phyloP scores from a whole-genome alignment of 2,113 vertebrate species.

The Ardeotis arabs region DNA sequence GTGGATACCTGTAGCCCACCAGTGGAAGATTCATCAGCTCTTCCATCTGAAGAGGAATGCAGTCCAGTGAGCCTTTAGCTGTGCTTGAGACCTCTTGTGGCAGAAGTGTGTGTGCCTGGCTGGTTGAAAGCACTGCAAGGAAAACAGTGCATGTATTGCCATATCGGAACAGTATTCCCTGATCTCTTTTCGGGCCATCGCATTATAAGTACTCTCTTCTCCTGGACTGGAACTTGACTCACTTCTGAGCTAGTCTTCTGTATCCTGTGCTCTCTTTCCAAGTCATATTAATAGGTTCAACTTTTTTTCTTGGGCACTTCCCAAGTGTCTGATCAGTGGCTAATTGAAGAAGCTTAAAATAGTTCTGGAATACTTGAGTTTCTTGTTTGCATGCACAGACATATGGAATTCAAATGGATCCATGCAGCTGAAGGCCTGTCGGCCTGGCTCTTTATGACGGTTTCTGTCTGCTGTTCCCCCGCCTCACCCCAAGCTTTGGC shows the following conservation, averaged over 20 bases:
- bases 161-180: neutral
- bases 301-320: neutral
- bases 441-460: neutral
- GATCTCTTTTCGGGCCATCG: neutral
- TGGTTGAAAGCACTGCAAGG: neutral
- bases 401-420: neutral
- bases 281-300: neutral
- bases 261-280: neutral
- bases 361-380: neutral
- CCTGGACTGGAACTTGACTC: neutral
- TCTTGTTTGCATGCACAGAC: neutral
- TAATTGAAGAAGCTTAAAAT: constrained; percentile 9
- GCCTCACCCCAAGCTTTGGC: neutral
- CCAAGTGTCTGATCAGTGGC: neutral
- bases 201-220: neutral
- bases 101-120: neutral
- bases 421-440: neutral
- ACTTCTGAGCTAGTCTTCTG: neutral
- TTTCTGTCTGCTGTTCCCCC: neutral
- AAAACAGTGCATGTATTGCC: rapidly evolving
- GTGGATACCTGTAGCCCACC: neutral
- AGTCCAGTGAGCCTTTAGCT: neutral
- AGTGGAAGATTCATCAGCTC: neutral
- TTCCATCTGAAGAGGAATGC: neutral
- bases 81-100: neutral